phyloP scores from a whole-genome alignment of 2,797 vertebrate species.

The Enteromius mattozi region DNA sequence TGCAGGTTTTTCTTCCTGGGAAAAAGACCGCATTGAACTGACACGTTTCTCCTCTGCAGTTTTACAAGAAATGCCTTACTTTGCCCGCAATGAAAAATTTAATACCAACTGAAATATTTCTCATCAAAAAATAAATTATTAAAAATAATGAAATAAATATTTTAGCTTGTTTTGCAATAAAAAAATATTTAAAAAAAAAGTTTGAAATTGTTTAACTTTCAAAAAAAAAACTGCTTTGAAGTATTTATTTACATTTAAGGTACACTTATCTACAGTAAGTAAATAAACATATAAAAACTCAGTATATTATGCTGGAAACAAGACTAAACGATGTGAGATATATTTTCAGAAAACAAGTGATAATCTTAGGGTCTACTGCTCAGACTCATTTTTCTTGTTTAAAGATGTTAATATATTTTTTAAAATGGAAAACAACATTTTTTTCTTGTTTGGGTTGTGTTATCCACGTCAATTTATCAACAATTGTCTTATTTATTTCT shows the following conservation, averaged over 20 bases:
- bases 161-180: neutral
- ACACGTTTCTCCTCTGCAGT: neutral
- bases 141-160: neutral
- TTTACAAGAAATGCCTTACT: neutral
- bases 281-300: neutral
- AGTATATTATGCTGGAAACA: neutral
- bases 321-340: neutral
- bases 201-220: neutral
- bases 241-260: neutral
- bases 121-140: neutral
- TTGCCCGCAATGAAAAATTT: neutral
- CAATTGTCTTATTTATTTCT: neutral
- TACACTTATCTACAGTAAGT: neutral
- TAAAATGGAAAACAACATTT: neutral
- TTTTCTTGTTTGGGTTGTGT: neutral
- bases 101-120: neutral
- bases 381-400: neutral
- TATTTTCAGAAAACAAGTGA: neutral
- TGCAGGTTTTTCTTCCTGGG: neutral
- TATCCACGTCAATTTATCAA: neutral
- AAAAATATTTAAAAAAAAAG: neutral
- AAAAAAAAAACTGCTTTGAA: neutral
- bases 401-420: neutral
- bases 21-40: neutral
- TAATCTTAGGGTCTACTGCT: neutral